Percentiles rank a stretch among this genome's conserved stretches.
Evolutionary conservation across 1,140 invertebrate species (phyloP).

Genomic region (Drosophila kepulauana): DNA sequence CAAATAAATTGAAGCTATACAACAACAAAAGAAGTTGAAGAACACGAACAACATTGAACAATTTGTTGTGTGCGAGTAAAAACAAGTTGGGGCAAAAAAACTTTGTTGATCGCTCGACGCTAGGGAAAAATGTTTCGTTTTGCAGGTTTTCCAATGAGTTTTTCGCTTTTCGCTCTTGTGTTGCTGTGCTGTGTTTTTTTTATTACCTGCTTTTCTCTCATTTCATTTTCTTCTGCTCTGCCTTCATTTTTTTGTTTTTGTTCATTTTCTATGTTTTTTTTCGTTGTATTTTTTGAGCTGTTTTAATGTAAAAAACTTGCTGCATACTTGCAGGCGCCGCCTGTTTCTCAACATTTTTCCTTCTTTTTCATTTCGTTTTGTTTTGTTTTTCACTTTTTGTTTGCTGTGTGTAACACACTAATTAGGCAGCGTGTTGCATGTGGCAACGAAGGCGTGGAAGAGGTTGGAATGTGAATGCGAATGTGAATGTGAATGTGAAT

Average conservation of each 20-base stretch:
- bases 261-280: neutral
- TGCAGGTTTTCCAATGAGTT: slow-evolving; percentile 52
- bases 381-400: slow-evolving; percentile 34
- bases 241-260: neutral
- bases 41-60: slow-evolving; percentile 16
- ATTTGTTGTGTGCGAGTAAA: slow-evolving; percentile 44
- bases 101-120: slow-evolving; percentile 46
- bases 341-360: slow-evolving; percentile 49
- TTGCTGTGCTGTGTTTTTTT: neutral
- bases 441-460: neutral
- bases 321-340: slow-evolving; percentile 63
- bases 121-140: slow-evolving; percentile 42
- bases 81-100: slow-evolving; percentile 35
- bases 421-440: slow-evolving; percentile 31
- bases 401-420: slow-evolving; percentile 28
- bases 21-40: slow-evolving; percentile 32
- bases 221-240: neutral
- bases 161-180: neutral
- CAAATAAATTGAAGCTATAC: slow-evolving; percentile 55
- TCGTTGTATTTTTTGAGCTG: neutral
- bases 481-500: no score
- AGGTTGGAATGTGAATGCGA: neutral
- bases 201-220: neutral
- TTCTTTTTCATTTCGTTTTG: slow-evolving; percentile 12
- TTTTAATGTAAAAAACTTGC: slow-evolving; percentile 63